These are phyloP conservation scores for Achroia grisella DNA, from an alignment of 1,140 invertebrate genomes.

Conservation along the genomic window DNA sequence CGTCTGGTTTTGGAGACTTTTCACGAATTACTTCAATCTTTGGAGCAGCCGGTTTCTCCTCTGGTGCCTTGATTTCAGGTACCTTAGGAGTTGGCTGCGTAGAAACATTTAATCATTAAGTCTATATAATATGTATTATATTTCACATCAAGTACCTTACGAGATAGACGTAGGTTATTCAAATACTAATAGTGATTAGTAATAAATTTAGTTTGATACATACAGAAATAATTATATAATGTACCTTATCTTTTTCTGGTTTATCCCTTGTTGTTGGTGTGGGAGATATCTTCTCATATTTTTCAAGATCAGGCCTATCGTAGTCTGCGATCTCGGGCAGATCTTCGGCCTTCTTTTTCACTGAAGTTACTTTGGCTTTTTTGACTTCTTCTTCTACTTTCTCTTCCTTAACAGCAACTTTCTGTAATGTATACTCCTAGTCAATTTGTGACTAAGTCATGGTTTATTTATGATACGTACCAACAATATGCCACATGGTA, in stretches of 20 bases:
- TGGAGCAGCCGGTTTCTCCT: constrained; percentile 79
- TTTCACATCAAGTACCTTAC: no score
- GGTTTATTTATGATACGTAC: no score
- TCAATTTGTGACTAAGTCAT: not conserved
- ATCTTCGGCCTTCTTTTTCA: constrained; percentile 75
- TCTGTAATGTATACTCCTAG: constrained; percentile 37
- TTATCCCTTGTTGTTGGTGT: constrained; percentile 53
- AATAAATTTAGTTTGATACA: no score
- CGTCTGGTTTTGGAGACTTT: constrained; percentile 79
- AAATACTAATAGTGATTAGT: no score
- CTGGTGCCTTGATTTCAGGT: constrained; percentile 83
- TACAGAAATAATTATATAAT: no score
- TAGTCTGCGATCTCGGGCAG: constrained; percentile 85
- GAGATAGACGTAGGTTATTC: no score
- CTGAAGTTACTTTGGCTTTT: constrained; percentile 53
- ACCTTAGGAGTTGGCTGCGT: constrained; percentile 71
- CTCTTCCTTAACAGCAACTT: constrained; percentile 60
- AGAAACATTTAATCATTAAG: not conserved
- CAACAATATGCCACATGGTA: no score
- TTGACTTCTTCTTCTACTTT: constrained; percentile 56
- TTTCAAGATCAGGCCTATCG: constrained; percentile 74
- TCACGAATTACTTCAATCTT: constrained; percentile 91
- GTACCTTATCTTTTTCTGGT: constrained; percentile 57
- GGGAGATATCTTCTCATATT: constrained; percentile 71
- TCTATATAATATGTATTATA: no score